Base-by-base conservation (phyloP, 2,113 vertebrate genomes). In the Empidonax alnorum region DNA sequence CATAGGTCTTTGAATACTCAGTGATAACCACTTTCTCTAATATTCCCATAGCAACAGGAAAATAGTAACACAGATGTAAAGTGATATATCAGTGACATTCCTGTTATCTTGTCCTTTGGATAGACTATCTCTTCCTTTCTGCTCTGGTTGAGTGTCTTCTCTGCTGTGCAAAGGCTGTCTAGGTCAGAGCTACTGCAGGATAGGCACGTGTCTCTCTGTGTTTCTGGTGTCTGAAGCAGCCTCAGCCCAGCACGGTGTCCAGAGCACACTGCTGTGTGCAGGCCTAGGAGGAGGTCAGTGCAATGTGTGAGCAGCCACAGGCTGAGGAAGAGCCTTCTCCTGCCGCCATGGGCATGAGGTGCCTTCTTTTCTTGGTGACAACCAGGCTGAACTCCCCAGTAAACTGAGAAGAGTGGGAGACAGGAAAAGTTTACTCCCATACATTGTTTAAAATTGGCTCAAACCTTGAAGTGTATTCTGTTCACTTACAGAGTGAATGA, bases 21-120 rank as follows among this genome's bases (percentile, higher is more conserved):
- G 17, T 63, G 62, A 92, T 59, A 89, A 86, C 53, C 15, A 23
- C 56, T 91, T 94, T 87, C 27, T 35, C 12, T 89, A 72, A n/a
- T 56, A 96, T 97, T 96, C 85, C 96, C 89, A 93, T 96, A 95
- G 97, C 92, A 98, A 97, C 94, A 65, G 31, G 66, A 89, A 96
- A 94, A 87, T 37, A 89, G 87, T 71, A 96, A 75, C 66, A 42
- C 35, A 53, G 72, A 91, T 85, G 79, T 86, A 52, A 96, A 96
- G 61, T 28, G 59, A 76, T 95, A 47, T 30, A 61, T 58, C 35
- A 21, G 73, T 56, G 92, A 63, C 35, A 24, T 83, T 71, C 14
- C 49, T 67, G 49, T 67, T 90, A 1, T 74, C 69, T 52, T 37
- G 52, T 89, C 50, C 80, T 92, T 27, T 56, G 25, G 53, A 47